Base-by-base conservation (phyloP, 2,888 invertebrate species). In the Peribatodes rhomboidaria region DNA sequence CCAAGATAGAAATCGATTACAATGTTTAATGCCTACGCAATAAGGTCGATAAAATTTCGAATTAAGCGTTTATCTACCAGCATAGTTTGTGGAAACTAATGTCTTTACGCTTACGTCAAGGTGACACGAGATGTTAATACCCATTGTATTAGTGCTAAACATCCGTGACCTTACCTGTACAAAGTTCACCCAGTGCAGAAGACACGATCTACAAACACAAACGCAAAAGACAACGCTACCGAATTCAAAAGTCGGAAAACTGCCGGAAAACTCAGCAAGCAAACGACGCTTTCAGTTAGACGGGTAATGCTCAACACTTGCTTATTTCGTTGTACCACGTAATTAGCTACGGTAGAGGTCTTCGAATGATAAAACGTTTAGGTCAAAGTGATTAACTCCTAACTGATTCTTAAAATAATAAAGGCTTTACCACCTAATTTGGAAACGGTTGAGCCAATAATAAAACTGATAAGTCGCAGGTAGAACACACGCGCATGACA, bases 121-220 rank as follows among this genome's bases (percentile, higher is more conserved):
- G 92, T 91, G 92, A 92, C 90, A 90, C 80, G 86, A 85, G 87
- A 88, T 89, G 90, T 87, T 90, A 91, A 90, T 88, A 83, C 78
- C 87, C 89, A 90, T 90, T 90, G 88, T 91, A 84, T 87, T 86
- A 85, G 89, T 85, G 88, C 88, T 92, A 90, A 91, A 88, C 85
- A 91, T 82, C 87, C 88, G 83, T 91, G 91, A 93, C 92, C 92
- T 92, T 89, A 92, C 78, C 74, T 77, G 90, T 86, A 88, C 90
- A 91, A 89, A 93, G 92, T 92, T 92, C 92, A 90, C 81, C 84
- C 79, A 86, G 83, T 86, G 84, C 85, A 88, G 80, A 84, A 83
- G 83, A 80, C 82, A 85, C 83, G 85, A 86, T 80, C 75, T 77
- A 74, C 77, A 27, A 74, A 76, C 78, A 78, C 75, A 75, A 62